Percentiles rank a stretch among this genome's conserved stretches.
phyloP scores from a whole-genome alignment of 2,888 invertebrate species.

The Hydroisotoma schaefferi region DNA sequence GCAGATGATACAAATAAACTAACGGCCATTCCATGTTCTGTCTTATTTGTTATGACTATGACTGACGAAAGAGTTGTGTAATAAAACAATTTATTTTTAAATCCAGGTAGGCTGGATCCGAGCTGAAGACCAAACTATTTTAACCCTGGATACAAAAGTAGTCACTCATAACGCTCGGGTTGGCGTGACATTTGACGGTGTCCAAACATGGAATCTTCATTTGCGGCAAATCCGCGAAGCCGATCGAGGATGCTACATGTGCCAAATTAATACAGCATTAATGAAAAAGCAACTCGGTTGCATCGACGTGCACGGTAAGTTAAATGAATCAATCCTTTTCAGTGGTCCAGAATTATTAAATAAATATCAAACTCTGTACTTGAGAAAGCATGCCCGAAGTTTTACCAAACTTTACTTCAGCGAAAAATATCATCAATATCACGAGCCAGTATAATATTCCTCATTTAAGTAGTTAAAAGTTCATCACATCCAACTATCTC shows the following conservation, averaged over 20 bases:
- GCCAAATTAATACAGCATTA: slow-evolving; percentile 82
- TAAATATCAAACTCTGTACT: too few species aligned
- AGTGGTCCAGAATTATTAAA: too few species aligned
- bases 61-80: neutral
- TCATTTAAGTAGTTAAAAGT: neutral
- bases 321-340: slow-evolving; percentile 4
- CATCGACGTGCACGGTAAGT: slow-evolving; percentile 80
- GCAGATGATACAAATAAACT: too few species aligned
- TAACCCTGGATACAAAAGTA: slow-evolving; percentile 77
- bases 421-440: too few species aligned
- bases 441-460: too few species aligned
- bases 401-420: too few species aligned
- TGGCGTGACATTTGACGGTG: slow-evolving; percentile 74
- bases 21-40: too few species aligned
- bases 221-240: slow-evolving; percentile 75
- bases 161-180: slow-evolving; percentile 80
- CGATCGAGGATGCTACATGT: slow-evolving; percentile 86
- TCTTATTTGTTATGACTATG: neutral
- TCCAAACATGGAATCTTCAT: slow-evolving; percentile 78
- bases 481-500: slow-evolving; percentile 1
- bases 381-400: too few species aligned
- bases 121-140: slow-evolving; percentile 84
- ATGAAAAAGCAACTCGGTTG: slow-evolving; percentile 86
- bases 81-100: slow-evolving; percentile 13
- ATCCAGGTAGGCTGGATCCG: slow-evolving; percentile 81